Conservation (phyloP, 1,140 invertebrate species). For the Brachionus koreanus region DNA sequence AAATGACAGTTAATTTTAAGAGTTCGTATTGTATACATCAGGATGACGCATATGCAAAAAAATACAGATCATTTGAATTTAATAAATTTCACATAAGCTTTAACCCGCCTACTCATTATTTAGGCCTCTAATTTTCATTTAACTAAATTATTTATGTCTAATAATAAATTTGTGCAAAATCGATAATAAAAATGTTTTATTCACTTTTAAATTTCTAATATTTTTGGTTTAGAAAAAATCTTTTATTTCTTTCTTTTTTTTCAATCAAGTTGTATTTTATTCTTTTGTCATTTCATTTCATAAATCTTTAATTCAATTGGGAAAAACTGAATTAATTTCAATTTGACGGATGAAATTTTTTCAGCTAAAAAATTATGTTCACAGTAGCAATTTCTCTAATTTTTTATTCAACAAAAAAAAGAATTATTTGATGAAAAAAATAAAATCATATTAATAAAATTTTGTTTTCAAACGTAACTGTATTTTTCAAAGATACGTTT, state of each 20-base stretch:
- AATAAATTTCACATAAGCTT: neutral
- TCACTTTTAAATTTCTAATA: neutral
- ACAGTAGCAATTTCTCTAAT: too few relatives aligned
- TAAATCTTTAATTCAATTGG: too few relatives aligned
- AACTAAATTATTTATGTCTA: neutral
- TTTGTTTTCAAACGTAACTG: too few relatives aligned
- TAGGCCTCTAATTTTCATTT: neutral
- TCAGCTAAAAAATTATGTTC: too few relatives aligned
- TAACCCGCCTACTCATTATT: neutral
- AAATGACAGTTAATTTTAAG: too few relatives aligned
- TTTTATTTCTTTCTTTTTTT: neutral
- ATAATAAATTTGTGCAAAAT: conserved; percentile 16
- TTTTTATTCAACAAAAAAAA: too few relatives aligned
- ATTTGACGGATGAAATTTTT: too few relatives aligned
- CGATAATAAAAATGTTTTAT: neutral
- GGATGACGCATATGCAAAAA: neutral
- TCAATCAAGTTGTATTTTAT: neutral
- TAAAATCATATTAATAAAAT: too few relatives aligned
- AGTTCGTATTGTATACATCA: neutral
- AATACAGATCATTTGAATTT: neutral
- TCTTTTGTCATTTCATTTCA: neutral
- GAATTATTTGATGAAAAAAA: too few relatives aligned
- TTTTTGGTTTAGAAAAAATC: neutral
- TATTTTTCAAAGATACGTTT: too few relatives aligned
- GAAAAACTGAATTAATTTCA: too few relatives aligned